Evolutionary conservation across 1,140 invertebrate species (phyloP), one percentile per base, ranked within the genome.

Genomic region (Anastrepha ludens): DNA sequence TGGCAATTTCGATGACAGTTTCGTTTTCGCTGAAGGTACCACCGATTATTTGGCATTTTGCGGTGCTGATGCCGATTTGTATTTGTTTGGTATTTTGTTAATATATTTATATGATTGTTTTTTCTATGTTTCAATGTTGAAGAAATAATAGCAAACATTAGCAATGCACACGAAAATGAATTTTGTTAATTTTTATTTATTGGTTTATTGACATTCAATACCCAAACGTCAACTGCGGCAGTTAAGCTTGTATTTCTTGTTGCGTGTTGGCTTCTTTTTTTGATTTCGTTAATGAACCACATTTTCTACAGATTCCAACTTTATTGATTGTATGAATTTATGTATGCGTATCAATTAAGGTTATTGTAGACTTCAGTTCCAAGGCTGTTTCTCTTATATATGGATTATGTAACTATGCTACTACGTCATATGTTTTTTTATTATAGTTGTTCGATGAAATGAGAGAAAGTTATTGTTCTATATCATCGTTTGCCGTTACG

Each of bases 331-430:
- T 44, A 41, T 70, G 3, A 13, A 8, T 88, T 86, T 41, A 85
- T 41, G 78, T 41, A 88, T 41, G 59, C 86, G 6, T 15, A 39
- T 15, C 11, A 70, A 70, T 90, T 87, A 90, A 89, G 89, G 88
- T 90, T 90, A 85, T 90, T 88, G 88, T 89, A 88, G 87, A 70
- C 86, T 85, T 67, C 88, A 89, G 47, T 86, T 90, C 89, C 87
- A 87, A 88, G 67, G 67, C 67, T 41, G 67, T 17, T 70, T 70
- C 39, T 70, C 29, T 29, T 29, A 29, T 29, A 29, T 70, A 70
- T 55, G 11, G 44, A 39, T 70, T 70, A 44, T 70, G 67, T 70
- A 47, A 70, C 44, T 29, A 29, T 3, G 41, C 67, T 70, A 70
- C 15, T 15, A 70, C 67, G 67, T 70, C 39, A 70, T 70, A 9